phyloP scores from a whole-genome alignment of 2,888 invertebrate species.

The Acanthosepion lycidas region DNA sequence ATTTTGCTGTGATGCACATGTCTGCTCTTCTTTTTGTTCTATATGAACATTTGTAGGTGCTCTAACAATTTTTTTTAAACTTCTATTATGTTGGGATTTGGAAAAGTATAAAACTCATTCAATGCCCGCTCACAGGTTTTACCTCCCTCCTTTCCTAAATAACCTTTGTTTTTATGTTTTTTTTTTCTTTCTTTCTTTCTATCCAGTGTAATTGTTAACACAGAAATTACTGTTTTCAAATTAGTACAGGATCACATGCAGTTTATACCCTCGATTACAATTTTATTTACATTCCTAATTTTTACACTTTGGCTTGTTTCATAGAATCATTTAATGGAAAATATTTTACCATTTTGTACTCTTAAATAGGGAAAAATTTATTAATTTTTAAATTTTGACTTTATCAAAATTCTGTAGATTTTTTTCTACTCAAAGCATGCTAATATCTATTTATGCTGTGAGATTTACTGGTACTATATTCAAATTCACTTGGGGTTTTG shows the following conservation, averaged over 20 bases:
- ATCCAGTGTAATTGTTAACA: neutral
- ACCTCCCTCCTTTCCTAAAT: neutral
- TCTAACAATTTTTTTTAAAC: neutral
- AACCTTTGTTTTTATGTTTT: neutral
- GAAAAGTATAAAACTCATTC: slow-evolving; percentile 10
- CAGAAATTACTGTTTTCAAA: neutral
- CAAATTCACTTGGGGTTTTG: too few species aligned
- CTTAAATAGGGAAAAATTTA: neutral
- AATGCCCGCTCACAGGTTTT: neutral
- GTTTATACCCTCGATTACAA: neutral
- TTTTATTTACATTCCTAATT: neutral
- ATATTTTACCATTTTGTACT: neutral
- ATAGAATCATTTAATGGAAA: neutral
- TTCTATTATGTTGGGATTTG: neutral
- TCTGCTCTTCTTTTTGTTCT: neutral
- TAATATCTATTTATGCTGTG: too few species aligned
- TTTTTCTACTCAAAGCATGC: neutral
- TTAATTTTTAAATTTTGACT: neutral
- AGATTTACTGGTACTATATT: too few species aligned
- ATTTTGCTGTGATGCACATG: neutral
- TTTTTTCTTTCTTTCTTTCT: neutral
- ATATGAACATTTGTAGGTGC: neutral
- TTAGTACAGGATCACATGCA: slow-evolving; percentile 47
- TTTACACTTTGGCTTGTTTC: slow-evolving; percentile 38
- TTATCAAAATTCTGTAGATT: neutral